These are phyloP conservation scores for Coregonus ussuriensis DNA, from an alignment of 2,797 vertebrate genomes.

Conservation along the genomic window DNA sequence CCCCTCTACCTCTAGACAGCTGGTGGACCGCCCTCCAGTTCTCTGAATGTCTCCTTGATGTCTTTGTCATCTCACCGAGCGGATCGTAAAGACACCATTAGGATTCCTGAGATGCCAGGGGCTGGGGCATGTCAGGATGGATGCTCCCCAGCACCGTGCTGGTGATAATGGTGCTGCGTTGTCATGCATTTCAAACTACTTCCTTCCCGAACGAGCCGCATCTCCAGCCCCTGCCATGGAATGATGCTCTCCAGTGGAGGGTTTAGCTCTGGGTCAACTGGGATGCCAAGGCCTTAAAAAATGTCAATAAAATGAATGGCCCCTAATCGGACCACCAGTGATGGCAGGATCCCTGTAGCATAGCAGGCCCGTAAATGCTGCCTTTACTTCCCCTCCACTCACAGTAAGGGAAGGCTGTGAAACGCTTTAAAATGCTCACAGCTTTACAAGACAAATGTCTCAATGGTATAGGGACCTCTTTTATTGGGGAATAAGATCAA, in stretches of 20 bases:
- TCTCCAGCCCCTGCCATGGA: conserved; percentile 22
- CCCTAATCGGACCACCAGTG: conserved; percentile 66
- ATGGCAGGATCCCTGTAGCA: not conserved
- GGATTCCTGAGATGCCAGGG: conserved; percentile 59
- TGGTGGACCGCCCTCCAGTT: conserved; percentile 10
- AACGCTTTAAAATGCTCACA: conserved; percentile 25
- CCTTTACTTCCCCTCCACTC: conserved; percentile 4
- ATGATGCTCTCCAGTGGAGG: conserved; percentile 22
- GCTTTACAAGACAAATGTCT: conserved; percentile 24
- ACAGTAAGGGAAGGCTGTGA: not conserved
- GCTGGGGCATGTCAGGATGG: conserved; percentile 25
- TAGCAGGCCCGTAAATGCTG: conserved; percentile 11
- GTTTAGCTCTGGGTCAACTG: conserved; percentile 52
- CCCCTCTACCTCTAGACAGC: conserved; percentile 27
- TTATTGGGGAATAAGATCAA: conserved; percentile 20
- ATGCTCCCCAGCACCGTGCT: not conserved
- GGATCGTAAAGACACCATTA: conserved; percentile 53
- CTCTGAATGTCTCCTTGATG: conserved; percentile 43
- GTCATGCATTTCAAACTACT: not conserved
- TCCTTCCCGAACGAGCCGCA: not conserved
- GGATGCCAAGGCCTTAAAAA: conserved; percentile 55
- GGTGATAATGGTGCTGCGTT: not conserved
- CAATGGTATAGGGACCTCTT: not conserved
- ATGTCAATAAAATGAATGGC: conserved; percentile 63
- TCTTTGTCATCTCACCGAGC: conserved; percentile 53